Evolutionary conservation across 2,888 invertebrate genomes (phyloP).

Genomic region (Eurytoma adleriae): DNA sequence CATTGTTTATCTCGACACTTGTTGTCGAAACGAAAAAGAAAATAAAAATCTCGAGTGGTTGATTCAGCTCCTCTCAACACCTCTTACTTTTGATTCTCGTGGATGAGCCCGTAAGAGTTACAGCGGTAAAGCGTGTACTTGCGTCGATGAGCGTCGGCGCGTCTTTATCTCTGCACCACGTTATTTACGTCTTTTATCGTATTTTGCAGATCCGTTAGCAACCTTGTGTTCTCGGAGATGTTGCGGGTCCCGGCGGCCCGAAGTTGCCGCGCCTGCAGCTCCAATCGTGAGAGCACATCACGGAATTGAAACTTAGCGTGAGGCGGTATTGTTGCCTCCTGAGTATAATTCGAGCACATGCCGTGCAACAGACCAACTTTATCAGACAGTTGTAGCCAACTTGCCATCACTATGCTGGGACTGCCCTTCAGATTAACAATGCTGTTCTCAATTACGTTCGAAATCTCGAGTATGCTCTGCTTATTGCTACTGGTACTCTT

Average conservation of each 20-base stretch:
- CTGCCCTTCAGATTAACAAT: slow-evolving; percentile 80
- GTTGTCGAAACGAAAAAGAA: slow-evolving; percentile 40
- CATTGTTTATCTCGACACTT: slow-evolving; percentile 10
- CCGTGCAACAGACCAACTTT: slow-evolving; percentile 89
- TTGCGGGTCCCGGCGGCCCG: slow-evolving; percentile 84
- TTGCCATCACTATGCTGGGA: slow-evolving; percentile 79
- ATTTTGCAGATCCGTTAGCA: slow-evolving; percentile 85
- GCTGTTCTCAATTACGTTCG: slow-evolving; percentile 82
- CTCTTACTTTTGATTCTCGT: slow-evolving; percentile 46
- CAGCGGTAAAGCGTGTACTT: not conserved
- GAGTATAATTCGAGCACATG: slow-evolving; percentile 90
- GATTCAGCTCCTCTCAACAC: slow-evolving; percentile 2
- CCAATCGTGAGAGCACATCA: slow-evolving; percentile 84
- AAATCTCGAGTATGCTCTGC: slow-evolving; percentile 81
- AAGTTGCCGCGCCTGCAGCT: slow-evolving; percentile 83
- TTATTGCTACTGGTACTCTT: slow-evolving; percentile 63
- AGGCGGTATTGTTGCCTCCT: slow-evolving; percentile 86
- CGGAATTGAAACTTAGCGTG: slow-evolving; percentile 93
- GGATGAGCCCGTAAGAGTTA: slow-evolving; percentile 8
- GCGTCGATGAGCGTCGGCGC: slow-evolving; percentile 2
- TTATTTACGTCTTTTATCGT: slow-evolving; percentile 85
- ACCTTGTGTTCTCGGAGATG: slow-evolving; percentile 82
- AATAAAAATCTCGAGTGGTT: slow-evolving; percentile 28
- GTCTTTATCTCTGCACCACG: slow-evolving; percentile 82
- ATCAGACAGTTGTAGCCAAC: slow-evolving; percentile 88